Base-by-base conservation (phyloP, 2,888 invertebrate species). In the Pelosia muscerda region DNA sequence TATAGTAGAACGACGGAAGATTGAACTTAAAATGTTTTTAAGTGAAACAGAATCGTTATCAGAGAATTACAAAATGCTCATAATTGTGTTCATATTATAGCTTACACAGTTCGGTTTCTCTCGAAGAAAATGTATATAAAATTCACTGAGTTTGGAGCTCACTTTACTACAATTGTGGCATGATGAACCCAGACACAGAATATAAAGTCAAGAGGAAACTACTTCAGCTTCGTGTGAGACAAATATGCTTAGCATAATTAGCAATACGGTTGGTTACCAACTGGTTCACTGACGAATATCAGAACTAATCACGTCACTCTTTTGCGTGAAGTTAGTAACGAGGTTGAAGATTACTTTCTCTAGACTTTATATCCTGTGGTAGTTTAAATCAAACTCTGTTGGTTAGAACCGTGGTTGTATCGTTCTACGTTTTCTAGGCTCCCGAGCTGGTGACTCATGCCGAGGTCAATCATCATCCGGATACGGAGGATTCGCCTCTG, bases 401-500 rank as follows among this genome's bases (percentile, higher is more conserved):
- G 8, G 8, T 0, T 13, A 5, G n/a, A 25, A 8, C 31, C 4
- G 25, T 31, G n/a, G 31, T 61, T 31, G 49, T 25, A 19, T 23
- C 1, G 4, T 34, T 60, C 4, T 34, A 25, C 38, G 22, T 28
- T 42, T 8, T 64, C 54, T 84, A 93, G 93, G 92, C 87, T 82
- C 91, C 92, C 85, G 94, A 94, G 84, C 85, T 95, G 84, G 95
- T 95, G 95, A 95, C 95, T 79, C 95, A 89, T 94, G 95, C 94
- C 86, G 95, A 95, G 92, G 95, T 95, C 95, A 95, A 95, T 91
- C 95, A 95, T 95, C 94, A 92, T 92, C 95, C 90, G 69, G 66
- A 70, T 94, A 93, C 85, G 93, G 95, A 91, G 95, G 95, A 92
- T 94, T 95, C 93, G 92, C 95, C 93, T 95, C 95, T 91, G 95